phyloP scores from a whole-genome alignment of 1,140 invertebrate species.

The Heliconius himera region DNA sequence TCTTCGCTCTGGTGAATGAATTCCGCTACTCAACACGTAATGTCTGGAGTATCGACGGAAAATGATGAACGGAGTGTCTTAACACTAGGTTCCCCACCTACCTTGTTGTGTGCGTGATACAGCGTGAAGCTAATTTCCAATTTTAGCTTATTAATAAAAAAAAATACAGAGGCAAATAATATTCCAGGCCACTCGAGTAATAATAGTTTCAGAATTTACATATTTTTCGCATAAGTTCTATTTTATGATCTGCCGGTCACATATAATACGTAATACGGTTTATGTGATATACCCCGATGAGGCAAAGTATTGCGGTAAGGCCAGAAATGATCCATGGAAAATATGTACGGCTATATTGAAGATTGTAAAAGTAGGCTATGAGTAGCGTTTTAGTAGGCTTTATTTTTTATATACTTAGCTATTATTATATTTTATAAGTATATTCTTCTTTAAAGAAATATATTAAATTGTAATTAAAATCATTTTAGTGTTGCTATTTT shows the following conservation, averaged over 20 bases:
- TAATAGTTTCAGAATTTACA: slow-evolving; percentile 43
- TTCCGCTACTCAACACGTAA: too few relatives aligned
- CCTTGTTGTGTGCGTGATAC: too few relatives aligned
- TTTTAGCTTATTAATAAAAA: slow-evolving; percentile 8
- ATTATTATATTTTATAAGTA: slow-evolving; percentile 25
- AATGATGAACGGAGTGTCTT: too few relatives aligned
- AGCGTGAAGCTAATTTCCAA: too few relatives aligned
- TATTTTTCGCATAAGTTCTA: slow-evolving; percentile 53
- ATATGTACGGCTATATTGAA: slow-evolving; percentile 43
- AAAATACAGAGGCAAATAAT: slow-evolving; percentile 20
- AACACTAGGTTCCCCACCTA: too few relatives aligned
- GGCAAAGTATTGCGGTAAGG: slow-evolving; percentile 28
- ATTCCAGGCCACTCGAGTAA: slow-evolving; percentile 22
- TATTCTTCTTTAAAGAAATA: slow-evolving; percentile 19
- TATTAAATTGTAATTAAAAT: neutral
- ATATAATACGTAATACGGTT: slow-evolving; percentile 50
- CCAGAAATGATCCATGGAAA: slow-evolving; percentile 54
- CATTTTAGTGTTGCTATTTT: too few relatives aligned
- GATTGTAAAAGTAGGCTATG: slow-evolving; percentile 45
- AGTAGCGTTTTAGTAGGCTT: slow-evolving; percentile 33
- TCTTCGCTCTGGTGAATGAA: too few relatives aligned
- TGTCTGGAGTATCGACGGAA: too few relatives aligned
- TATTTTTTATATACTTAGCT: slow-evolving; percentile 38
- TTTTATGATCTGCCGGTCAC: slow-evolving; percentile 49
- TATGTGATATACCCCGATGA: slow-evolving; percentile 51